Conservation (phyloP, 1,140 invertebrate genomes). For the Pogonognathellus flavescens region DNA sequence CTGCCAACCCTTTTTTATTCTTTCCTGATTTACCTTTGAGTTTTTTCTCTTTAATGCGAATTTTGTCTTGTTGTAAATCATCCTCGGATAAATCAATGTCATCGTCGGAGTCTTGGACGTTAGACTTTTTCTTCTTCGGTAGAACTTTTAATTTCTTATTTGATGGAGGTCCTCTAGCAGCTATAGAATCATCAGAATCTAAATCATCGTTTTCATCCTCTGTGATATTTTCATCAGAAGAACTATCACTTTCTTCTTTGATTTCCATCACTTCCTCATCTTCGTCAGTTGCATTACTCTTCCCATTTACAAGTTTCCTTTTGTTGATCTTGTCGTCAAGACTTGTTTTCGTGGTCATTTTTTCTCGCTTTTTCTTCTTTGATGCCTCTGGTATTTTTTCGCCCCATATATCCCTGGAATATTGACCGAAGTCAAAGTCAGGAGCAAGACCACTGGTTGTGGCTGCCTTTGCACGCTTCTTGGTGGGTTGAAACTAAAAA, state of each 20-base stretch:
- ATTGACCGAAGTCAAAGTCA: slow-evolving; percentile 59
- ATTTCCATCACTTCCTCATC: slow-evolving; percentile 41
- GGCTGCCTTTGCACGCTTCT: slow-evolving; percentile 56
- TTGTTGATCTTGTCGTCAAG: slow-evolving; percentile 68
- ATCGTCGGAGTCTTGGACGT: slow-evolving; percentile 61
- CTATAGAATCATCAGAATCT: slow-evolving; percentile 62
- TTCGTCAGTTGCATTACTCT: background rate
- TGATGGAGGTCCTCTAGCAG: slow-evolving; percentile 56
- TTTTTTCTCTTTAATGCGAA: slow-evolving; percentile 71
- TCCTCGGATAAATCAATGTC: slow-evolving; percentile 68
- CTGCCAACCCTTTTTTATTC: slow-evolving; percentile 70
- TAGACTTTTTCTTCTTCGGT: slow-evolving; percentile 31
- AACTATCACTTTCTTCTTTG: slow-evolving; percentile 35
- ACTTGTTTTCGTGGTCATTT: slow-evolving; percentile 43
- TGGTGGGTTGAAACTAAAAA: slow-evolving; percentile 64
- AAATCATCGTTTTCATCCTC: slow-evolving; percentile 59
- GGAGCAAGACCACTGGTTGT: slow-evolving; percentile 58
- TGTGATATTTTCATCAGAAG: background rate
- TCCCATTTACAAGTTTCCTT: slow-evolving; percentile 49
- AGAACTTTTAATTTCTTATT: slow-evolving; percentile 69
- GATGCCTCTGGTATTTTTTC: slow-evolving; percentile 43
- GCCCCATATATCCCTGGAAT: slow-evolving; percentile 58
- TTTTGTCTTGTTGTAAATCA: slow-evolving; percentile 69
- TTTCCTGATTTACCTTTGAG: slow-evolving; percentile 70
- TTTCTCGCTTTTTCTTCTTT: slow-evolving; percentile 29